Percentiles rank a stretch among this genome's conserved stretches.
Conservation (phyloP, 2,113 vertebrate genomes). For the Okapia johnstoni region DNA sequence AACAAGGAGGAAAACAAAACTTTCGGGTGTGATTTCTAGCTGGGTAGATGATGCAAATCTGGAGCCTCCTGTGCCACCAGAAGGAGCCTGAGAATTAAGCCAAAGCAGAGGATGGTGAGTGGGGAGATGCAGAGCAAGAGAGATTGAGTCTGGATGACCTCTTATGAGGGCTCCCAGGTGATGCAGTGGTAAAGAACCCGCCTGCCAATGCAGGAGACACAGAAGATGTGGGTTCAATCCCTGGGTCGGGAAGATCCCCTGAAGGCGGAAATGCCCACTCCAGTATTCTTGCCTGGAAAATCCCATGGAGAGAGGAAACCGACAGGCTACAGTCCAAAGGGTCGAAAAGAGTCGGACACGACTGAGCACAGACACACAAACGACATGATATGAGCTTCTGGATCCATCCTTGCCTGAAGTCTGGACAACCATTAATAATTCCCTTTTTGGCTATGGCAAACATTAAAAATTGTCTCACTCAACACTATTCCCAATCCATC, state of each 20-base stretch:
- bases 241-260: background rate
- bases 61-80: background rate
- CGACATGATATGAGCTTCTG: background rate
- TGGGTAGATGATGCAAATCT: background rate
- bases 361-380: rapidly evolving
- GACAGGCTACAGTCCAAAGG: background rate
- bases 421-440: background rate
- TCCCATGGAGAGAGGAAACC: background rate
- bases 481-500: background rate
- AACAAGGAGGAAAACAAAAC: background rate
- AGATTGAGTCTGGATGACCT: background rate
- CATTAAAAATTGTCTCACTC: background rate
- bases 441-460: background rate
- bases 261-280: background rate
- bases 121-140: background rate
- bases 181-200: background rate
- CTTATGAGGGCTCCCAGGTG: background rate
- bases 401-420: background rate
- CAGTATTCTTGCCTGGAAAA: background rate
- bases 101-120: background rate
- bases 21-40: background rate
- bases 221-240: background rate
- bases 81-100: background rate
- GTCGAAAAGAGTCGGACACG: background rate
- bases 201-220: background rate